Evolutionary conservation across 2,888 invertebrate genomes (phyloP).

Genomic region (Tetragnatha montana): DNA sequence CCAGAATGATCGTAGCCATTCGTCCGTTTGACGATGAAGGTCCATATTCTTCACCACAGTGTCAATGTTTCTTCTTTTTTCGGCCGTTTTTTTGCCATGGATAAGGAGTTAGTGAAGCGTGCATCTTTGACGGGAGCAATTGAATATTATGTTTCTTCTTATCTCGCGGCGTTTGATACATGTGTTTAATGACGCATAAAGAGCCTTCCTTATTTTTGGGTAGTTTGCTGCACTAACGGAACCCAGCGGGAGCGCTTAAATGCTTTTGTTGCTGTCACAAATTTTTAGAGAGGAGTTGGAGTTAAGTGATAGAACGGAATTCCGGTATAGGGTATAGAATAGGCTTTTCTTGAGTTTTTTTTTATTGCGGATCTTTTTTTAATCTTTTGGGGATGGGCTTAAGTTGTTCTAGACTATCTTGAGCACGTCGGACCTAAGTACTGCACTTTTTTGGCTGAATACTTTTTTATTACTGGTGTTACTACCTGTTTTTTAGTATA

Average conservation of each 20-base stretch:
- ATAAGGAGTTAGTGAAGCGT: constrained; percentile 38
- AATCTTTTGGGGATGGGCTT: too few relatives aligned
- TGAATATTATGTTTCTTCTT: constrained; percentile 49
- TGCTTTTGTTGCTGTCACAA: background rate
- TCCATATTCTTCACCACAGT: constrained; percentile 33
- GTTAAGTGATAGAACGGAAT: too few relatives aligned
- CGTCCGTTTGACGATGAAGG: constrained; percentile 21
- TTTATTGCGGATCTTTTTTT: too few relatives aligned
- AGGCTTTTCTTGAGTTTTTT: too few relatives aligned
- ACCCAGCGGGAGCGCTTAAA: constrained; percentile 20
- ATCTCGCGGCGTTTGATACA: constrained; percentile 33
- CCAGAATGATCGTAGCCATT: constrained; percentile 3
- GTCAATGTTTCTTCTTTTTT: constrained; percentile 20
- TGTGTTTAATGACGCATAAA: constrained; percentile 36
- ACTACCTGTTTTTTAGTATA: too few relatives aligned
- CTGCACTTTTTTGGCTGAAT: too few relatives aligned
- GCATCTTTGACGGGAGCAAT: constrained; percentile 35
- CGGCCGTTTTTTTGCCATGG: background rate
- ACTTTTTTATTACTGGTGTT: too few relatives aligned
- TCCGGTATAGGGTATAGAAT: too few relatives aligned
- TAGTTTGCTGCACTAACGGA: background rate
- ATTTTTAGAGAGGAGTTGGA: background rate
- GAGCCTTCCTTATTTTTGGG: constrained; percentile 20
- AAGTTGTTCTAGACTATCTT: too few relatives aligned
- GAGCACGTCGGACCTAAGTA: too few relatives aligned